These are phyloP conservation scores for Ptycholaimellus sp. DNA, from an alignment of 2,888 invertebrate genomes.

Conservation along the genomic window DNA sequence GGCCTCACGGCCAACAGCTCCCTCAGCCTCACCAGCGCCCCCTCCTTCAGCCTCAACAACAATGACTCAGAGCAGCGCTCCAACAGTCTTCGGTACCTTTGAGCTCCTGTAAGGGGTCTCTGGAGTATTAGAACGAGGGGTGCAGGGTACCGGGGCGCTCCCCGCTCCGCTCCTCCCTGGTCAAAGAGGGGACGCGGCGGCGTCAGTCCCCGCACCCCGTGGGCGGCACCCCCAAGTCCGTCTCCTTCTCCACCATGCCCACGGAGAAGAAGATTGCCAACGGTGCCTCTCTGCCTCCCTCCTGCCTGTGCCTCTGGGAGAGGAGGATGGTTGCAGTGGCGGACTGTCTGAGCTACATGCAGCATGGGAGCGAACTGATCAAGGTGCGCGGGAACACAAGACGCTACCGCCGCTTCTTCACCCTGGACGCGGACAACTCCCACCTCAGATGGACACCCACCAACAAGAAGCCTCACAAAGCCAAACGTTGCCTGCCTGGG, in stretches of 20 bases:
- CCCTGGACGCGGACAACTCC: conserved; percentile 33
- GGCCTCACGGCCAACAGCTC: no score
- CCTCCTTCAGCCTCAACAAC: no score
- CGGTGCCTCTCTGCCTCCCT: no score
- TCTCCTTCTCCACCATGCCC: conserved; percentile 29
- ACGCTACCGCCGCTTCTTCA: conserved; percentile 36
- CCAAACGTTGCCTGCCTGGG: conserved; percentile 29
- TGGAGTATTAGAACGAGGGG: no score
- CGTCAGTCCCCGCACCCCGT: conserved; percentile 24
- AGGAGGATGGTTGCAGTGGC: no score
- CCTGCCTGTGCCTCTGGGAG: no score
- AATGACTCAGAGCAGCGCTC: no score
- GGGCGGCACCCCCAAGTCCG: conserved; percentile 30
- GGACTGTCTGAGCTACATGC: conserved; percentile 37
- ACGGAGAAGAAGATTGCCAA: conserved; percentile 9
- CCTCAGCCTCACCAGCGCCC: no score
- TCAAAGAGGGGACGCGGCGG: conserved; percentile 20
- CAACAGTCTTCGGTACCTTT: no score
- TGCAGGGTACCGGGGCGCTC: no score
- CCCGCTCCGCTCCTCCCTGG: conserved; percentile 25
- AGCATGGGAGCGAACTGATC: conserved; percentile 35
- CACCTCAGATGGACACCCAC: conserved; percentile 38
- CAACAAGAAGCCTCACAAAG: conserved; percentile 37
- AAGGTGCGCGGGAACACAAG: conserved; percentile 36
- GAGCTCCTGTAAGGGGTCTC: no score